phyloP scores from a whole-genome alignment of 2,113 vertebrate species.

The Heptranchias perlo region DNA sequence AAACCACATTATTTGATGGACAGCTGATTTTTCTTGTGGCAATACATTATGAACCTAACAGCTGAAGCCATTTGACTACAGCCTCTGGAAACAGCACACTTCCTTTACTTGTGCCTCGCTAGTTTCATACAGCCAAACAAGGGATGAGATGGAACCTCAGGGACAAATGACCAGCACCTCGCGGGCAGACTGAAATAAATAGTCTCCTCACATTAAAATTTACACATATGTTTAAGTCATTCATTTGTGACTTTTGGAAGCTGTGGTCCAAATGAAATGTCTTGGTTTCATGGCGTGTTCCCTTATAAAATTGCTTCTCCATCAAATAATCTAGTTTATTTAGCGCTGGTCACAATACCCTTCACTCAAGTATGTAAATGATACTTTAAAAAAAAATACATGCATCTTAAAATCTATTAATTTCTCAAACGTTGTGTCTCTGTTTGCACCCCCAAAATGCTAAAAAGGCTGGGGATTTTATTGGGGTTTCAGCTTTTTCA shows the following conservation, averaged over 20 bases:
- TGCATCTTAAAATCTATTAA: not conserved
- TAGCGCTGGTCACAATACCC: not conserved
- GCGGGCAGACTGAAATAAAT: not conserved
- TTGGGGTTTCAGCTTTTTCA: not conserved
- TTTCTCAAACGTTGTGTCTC: not conserved
- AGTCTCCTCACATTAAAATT: not conserved
- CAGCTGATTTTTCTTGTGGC: not conserved
- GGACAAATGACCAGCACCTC: not conserved
- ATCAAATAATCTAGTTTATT: not conserved
- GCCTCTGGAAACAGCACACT: not conserved
- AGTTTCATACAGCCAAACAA: not conserved
- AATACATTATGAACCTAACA: not conserved
- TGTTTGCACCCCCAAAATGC: not conserved
- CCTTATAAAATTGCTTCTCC: constrained; percentile 7
- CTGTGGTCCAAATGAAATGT: not conserved
- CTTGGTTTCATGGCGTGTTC: not conserved
- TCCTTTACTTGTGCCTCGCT: not conserved
- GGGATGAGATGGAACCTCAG: not conserved
- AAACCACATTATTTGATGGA: not conserved
- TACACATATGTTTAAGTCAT: not conserved
- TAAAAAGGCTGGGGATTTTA: not conserved
- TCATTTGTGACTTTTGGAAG: not conserved
- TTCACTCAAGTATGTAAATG: not conserved
- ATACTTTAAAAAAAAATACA: not conserved
- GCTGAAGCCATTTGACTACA: not conserved